Conservation (phyloP, 2,113 vertebrate genomes). For the Xiphophorus hellerii region DNA sequence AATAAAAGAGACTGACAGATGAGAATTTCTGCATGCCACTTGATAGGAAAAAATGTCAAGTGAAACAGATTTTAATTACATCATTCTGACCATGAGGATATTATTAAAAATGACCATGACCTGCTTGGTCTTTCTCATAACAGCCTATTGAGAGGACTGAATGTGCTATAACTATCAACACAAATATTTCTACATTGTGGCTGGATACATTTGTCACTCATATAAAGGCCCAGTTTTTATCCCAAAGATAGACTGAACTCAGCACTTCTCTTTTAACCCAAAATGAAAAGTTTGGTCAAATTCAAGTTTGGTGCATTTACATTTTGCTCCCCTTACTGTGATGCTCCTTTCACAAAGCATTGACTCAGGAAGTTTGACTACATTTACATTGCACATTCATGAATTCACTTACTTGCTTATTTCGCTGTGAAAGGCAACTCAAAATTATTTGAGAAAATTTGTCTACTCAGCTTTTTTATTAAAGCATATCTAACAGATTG, state of each 20-base stretch:
- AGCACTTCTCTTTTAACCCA: background rate
- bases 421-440: too few species aligned
- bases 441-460: too few species aligned
- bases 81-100: slow-evolving; percentile 1
- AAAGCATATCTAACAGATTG: too few species aligned
- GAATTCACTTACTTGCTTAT: too few species aligned
- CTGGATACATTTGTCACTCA: background rate
- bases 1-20: slow-evolving; percentile 19
- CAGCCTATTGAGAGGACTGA: slow-evolving; percentile 2
- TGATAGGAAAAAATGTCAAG: slow-evolving; percentile 16
- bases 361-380: too few species aligned
- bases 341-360: too few species aligned
- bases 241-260: background rate
- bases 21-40: slow-evolving; percentile 10
- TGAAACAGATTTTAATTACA: slow-evolving; percentile 40
- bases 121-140: background rate
- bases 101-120: slow-evolving; percentile 2
- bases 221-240: background rate
- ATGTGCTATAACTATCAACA: background rate
- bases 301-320: too few species aligned
- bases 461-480: too few species aligned
- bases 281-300: too few species aligned
- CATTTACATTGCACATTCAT: too few species aligned
- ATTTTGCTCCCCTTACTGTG: too few species aligned
- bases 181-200: background rate